These are phyloP conservation scores for Tolypeutes matacus DNA, from an alignment of 2,797 vertebrate species.

Conservation along the genomic window DNA sequence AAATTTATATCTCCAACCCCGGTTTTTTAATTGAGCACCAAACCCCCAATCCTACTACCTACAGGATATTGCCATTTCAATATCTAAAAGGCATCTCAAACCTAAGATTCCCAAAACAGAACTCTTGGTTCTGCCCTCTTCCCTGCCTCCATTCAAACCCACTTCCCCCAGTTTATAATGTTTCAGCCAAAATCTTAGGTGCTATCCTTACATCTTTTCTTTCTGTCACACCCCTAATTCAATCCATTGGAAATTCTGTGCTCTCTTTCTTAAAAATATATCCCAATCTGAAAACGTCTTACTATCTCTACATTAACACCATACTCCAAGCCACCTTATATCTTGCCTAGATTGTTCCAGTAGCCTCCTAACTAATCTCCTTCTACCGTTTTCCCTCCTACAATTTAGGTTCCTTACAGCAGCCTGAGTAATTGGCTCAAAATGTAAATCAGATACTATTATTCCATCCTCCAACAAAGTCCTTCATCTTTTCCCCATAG, in stretches of 20 bases:
- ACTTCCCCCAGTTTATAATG: not conserved
- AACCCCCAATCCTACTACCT: not conserved
- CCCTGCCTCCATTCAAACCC: not conserved
- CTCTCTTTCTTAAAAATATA: not conserved
- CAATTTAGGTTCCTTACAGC: not conserved
- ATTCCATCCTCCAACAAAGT: not conserved
- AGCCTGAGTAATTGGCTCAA: not conserved
- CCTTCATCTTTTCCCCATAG: not conserved
- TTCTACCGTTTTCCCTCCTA: not conserved
- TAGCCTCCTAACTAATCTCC: not conserved
- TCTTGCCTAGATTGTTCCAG: not conserved
- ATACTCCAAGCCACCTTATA: not conserved
- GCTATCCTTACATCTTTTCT: not conserved
- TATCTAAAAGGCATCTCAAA: not conserved
- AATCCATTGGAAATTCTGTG: not conserved
- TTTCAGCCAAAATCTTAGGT: not conserved
- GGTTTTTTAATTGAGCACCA: not conserved
- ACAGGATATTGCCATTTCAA: not conserved
- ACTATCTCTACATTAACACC: not conserved
- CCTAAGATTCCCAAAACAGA: not conserved
- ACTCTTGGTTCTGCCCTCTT: not conserved
- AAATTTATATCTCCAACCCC: not conserved
- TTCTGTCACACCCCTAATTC: not conserved
- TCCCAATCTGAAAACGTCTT: not conserved
- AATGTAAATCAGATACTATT: not conserved